Conservation (phyloP, 2,113 vertebrate genomes). For the Hystrix brachyura region DNA sequence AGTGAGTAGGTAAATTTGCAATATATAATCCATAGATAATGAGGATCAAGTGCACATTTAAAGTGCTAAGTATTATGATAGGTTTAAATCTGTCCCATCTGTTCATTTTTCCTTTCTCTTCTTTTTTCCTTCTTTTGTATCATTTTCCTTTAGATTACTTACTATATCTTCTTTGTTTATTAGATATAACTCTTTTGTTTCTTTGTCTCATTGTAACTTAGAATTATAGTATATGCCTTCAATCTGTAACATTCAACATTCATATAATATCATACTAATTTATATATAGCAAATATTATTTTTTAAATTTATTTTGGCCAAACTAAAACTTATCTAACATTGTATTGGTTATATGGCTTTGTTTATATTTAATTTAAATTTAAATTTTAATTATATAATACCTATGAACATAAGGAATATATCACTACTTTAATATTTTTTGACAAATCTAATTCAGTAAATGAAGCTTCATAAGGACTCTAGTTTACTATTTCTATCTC, state of each 20-base stretch:
- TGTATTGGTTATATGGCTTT: not conserved
- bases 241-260: not conserved
- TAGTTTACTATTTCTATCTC: not conserved
- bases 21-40: not conserved
- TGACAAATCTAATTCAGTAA: not conserved
- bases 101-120: not conserved
- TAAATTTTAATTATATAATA: not conserved
- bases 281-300: not conserved
- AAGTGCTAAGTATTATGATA: not conserved
- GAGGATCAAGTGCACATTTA: not conserved
- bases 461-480: not conserved
- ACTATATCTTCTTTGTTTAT: not conserved
- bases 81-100: not conserved
- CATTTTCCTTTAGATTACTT: not conserved
- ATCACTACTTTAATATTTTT: not conserved
- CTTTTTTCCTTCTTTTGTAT: not conserved
- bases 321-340: not conserved
- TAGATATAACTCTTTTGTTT: not conserved
- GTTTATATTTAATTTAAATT: not conserved
- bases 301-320: not conserved
- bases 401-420: not conserved
- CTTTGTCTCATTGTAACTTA: not conserved
- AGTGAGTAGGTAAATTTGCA: not conserved
- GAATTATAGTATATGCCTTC: not conserved
- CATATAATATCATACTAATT: not conserved